A percentile compares a stretch with the other conserved stretches of the same genome.
phyloP scores from a whole-genome alignment of 2,797 vertebrate genomes.

The Gadopsis marmoratus region DNA sequence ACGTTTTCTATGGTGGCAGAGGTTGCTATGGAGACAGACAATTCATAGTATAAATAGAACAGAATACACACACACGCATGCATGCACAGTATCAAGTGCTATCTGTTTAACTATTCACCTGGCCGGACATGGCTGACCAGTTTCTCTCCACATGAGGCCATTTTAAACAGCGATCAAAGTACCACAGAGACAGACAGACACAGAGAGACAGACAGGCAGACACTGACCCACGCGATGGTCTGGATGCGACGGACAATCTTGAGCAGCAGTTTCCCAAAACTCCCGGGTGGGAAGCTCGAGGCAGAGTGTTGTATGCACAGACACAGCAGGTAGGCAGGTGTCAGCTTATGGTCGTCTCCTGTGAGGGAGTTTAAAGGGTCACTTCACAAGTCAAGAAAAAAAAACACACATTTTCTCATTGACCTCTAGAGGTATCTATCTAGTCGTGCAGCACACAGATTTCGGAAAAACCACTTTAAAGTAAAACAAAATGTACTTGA shows the following conservation, averaged over 20 bases:
- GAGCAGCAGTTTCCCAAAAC: conserved; percentile 93
- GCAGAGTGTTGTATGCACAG: conserved; percentile 96
- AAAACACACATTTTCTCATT: background rate
- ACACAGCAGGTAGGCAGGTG: conserved; percentile 94
- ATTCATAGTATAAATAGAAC: background rate
- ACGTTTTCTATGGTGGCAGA: background rate
- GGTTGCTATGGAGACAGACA: conserved; percentile 28
- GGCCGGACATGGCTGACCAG: conserved; percentile 50
- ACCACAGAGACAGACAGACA: conserved; percentile 12
- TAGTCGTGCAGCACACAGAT: background rate
- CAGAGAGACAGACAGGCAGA: background rate
- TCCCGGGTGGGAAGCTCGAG: conserved; percentile 87
- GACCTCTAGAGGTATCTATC: background rate
- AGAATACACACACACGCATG: no score
- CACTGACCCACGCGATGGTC: conserved; percentile 93
- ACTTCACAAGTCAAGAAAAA: background rate
- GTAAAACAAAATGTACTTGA: background rate
- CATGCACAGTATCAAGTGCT: no score
- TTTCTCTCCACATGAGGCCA: conserved; percentile 51
- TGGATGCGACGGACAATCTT: conserved; percentile 92
- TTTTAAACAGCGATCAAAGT: conserved; percentile 40
- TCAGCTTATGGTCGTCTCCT: conserved; percentile 93
- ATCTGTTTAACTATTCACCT: conserved; percentile 63
- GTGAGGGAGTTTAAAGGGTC: conserved; percentile 9
- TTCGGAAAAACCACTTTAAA: background rate